These are phyloP conservation scores for Phthorimaea operculella DNA, from an alignment of 1,140 invertebrate species.

Conservation along the genomic window DNA sequence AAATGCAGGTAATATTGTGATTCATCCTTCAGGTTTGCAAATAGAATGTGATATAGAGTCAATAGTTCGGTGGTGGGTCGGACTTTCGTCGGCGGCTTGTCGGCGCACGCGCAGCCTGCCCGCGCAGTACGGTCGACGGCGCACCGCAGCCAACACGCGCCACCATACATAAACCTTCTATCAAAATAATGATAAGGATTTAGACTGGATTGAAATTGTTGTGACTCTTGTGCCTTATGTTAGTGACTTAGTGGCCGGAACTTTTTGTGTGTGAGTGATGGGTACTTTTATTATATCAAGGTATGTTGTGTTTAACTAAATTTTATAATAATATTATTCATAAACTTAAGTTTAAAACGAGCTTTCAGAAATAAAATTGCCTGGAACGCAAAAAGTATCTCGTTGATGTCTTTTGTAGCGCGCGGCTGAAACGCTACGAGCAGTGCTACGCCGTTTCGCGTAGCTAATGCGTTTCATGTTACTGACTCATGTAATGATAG, in stretches of 20 bases:
- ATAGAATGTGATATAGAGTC: too few relatives aligned
- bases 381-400: neutral
- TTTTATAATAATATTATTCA: too few relatives aligned
- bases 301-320: neutral
- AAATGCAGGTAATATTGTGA: too few relatives aligned
- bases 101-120: slow-evolving; percentile 16
- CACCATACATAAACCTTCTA: slow-evolving; percentile 8
- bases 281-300: neutral
- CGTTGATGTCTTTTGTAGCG: slow-evolving; percentile 5
- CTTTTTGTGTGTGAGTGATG: slow-evolving; percentile 4
- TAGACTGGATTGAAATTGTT: slow-evolving; percentile 11
- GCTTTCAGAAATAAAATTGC: too few relatives aligned
- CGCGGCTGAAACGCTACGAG: neutral
- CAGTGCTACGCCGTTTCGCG: neutral
- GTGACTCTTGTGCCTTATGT: slow-evolving; percentile 27
- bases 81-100: slow-evolving; percentile 47
- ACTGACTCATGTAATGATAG: too few relatives aligned
- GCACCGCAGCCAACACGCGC: slow-evolving; percentile 39
- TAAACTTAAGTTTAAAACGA: too few relatives aligned
- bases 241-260: slow-evolving; percentile 7
- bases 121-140: slow-evolving; percentile 37
- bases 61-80: slow-evolving; percentile 17
- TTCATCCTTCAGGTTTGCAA: too few relatives aligned
- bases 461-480: too few relatives aligned
- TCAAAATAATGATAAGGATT: slow-evolving; percentile 16